These are phyloP conservation scores for Polyommatus icarus DNA, from an alignment of 2,888 invertebrate genomes.

Conservation along the genomic window DNA sequence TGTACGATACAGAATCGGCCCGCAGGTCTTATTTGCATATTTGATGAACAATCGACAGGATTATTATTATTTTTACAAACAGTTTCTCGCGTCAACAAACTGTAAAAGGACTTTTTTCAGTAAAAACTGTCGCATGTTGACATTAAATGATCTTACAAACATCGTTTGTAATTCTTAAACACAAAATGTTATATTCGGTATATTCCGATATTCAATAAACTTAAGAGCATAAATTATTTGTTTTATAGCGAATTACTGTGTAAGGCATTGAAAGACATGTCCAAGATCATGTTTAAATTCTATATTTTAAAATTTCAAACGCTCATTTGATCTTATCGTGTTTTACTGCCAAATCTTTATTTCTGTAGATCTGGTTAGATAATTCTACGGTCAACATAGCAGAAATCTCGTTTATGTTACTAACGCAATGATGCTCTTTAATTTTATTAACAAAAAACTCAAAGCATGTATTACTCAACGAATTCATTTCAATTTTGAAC, in stretches of 20 bases:
- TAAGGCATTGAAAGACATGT: neutral
- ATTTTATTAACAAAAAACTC: neutral
- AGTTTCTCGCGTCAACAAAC: neutral
- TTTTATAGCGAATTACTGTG: neutral
- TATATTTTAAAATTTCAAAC: neutral
- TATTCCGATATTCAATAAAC: neutral
- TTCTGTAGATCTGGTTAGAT: conserved; percentile 12
- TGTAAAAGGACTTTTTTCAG: neutral
- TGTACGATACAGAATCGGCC: too few relatives aligned
- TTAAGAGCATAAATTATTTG: neutral
- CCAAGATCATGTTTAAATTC: conserved; percentile 13
- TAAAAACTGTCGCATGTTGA: too few relatives aligned
- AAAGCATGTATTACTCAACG: neutral
- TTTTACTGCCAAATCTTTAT: conserved; percentile 9
- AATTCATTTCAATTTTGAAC: neutral
- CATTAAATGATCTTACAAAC: neutral
- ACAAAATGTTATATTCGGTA: neutral
- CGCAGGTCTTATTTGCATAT: neutral
- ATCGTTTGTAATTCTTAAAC: neutral
- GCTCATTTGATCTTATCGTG: conserved; percentile 3
- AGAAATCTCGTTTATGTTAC: neutral
- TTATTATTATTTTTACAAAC: neutral
- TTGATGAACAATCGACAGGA: neutral
- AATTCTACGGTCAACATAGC: neutral
- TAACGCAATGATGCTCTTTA: neutral